Conservation (phyloP, 2,888 invertebrate species). For the Allophyes oxyacanthae region DNA sequence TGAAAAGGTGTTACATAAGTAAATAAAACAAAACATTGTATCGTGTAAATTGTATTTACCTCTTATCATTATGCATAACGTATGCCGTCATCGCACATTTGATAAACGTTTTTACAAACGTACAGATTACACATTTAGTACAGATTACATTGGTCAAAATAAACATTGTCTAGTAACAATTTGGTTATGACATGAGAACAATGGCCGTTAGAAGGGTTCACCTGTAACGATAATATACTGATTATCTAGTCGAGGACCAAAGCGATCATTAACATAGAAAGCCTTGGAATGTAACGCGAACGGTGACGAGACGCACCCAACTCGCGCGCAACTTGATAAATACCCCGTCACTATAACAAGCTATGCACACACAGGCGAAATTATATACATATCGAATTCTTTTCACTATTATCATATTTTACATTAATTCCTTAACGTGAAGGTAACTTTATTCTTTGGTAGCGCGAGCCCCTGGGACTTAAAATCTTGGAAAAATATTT, state of each 20-base stretch:
- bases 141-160: constrained; percentile 88
- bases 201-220: constrained; percentile 53
- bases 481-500: constrained; percentile 68
- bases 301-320: constrained; percentile 48
- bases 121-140: constrained; percentile 79
- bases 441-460: constrained; percentile 89
- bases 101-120: constrained; percentile 87
- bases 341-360: constrained; percentile 68
- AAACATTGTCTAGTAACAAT: constrained; percentile 81
- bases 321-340: constrained; percentile 50
- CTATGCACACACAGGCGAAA: constrained; percentile 83
- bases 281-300: constrained; percentile 80
- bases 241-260: constrained; percentile 61
- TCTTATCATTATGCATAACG: constrained; percentile 86
- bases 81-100: constrained; percentile 80
- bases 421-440: constrained; percentile 83
- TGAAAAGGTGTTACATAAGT: not conserved
- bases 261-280: constrained; percentile 74
- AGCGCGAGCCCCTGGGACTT: constrained; percentile 80
- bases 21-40: constrained; percentile 76
- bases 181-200: constrained; percentile 55
- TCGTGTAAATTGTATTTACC: constrained; percentile 89
- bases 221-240: constrained; percentile 57
- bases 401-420: constrained; percentile 80
- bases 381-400: constrained; percentile 78